phyloP scores from a whole-genome alignment of 2,797 vertebrate genomes.

The Tokudaia tokunoshimensis region DNA sequence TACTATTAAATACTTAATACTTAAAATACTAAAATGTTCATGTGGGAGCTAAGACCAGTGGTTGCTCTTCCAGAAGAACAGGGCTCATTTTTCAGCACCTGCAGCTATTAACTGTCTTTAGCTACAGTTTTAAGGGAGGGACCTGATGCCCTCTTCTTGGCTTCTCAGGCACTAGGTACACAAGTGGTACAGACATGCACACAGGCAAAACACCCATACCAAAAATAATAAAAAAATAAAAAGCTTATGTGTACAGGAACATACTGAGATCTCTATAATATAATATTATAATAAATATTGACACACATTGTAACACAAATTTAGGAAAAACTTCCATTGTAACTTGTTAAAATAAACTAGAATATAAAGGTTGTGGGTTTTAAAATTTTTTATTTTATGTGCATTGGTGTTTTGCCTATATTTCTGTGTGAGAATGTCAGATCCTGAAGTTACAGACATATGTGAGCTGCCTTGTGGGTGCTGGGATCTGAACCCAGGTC shows the following conservation, averaged over 20 bases:
- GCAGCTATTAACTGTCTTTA: background rate
- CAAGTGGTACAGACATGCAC: background rate
- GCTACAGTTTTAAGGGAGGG: background rate
- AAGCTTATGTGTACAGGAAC: background rate
- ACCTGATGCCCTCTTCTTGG: background rate
- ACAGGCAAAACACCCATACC: background rate
- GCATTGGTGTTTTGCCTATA: background rate
- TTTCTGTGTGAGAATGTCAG: background rate
- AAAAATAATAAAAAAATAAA: background rate
- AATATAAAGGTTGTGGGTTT: background rate
- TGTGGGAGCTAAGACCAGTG: background rate
- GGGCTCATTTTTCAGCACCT: background rate
- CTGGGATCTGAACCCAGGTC: background rate
- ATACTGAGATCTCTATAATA: background rate
- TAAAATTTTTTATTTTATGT: background rate
- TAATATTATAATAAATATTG: background rate
- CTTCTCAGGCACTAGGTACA: background rate
- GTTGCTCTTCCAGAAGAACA: background rate
- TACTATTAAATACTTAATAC: background rate
- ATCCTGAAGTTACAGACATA: background rate
- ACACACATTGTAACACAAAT: constrained; percentile 7
- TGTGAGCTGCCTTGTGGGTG: background rate
- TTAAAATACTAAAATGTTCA: background rate
- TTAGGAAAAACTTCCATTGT: constrained; percentile 15
- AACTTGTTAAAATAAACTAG: constrained; percentile 23